Evolutionary conservation across 2,888 invertebrate species (phyloP).

Genomic region (Pammene fasciana): DNA sequence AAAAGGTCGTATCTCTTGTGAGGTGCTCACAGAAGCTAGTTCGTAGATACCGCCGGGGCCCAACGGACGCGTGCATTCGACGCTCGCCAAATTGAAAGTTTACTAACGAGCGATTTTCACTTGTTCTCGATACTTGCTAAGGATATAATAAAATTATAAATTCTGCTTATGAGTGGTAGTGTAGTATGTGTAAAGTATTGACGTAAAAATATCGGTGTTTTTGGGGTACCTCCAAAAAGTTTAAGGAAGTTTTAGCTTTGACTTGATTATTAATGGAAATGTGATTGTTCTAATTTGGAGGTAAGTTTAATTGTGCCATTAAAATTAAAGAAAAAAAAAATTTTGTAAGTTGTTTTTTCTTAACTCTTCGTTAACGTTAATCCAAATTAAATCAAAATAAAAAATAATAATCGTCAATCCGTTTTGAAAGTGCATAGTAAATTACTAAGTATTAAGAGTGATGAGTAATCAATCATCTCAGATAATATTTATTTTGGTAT

Average conservation of each 20-base stretch:
- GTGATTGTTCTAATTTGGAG: slow-evolving; percentile 3
- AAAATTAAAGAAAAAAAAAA: background rate
- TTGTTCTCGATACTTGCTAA: background rate
- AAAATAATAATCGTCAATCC: too few relatives aligned
- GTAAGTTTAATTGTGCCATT: background rate
- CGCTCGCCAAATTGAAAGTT: slow-evolving; percentile 10
- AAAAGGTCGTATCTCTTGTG: slow-evolving; percentile 2
- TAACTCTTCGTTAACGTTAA: too few relatives aligned
- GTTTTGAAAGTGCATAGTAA: too few relatives aligned
- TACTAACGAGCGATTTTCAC: background rate
- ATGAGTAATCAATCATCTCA: too few relatives aligned
- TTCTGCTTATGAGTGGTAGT: background rate
- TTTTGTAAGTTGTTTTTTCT: background rate
- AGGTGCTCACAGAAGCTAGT: background rate
- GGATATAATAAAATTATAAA: background rate
- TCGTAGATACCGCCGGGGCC: background rate
- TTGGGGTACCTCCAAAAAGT: background rate
- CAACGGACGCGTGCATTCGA: background rate
- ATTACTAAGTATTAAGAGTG: too few relatives aligned
- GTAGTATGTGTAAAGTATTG: background rate
- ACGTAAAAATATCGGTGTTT: background rate
- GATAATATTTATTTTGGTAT: too few relatives aligned
- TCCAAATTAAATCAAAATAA: too few relatives aligned
- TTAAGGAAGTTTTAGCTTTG: background rate
- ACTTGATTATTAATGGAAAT: background rate